Evolutionary conservation across 2,888 invertebrate genomes (phyloP), one percentile per base, ranked within the genome.

Genomic region (Brachynemurus nebulosus): DNA sequence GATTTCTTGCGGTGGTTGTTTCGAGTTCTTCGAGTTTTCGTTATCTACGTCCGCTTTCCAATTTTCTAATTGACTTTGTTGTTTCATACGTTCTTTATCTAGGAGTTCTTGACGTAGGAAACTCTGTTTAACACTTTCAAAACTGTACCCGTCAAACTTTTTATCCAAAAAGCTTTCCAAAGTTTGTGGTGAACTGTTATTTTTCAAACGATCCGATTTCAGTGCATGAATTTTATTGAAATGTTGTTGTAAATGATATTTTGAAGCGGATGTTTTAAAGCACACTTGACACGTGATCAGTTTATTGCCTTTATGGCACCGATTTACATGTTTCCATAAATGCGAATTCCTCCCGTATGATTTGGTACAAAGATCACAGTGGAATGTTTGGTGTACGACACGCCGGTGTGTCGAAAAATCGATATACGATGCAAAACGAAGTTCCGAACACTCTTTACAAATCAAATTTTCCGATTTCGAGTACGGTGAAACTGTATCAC

Each of bases 311-410:
- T 67, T 67, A n/a, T 40, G 40, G 18, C 40, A 45, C 34, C 73
- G 62, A 52, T 74, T 74, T 2, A 74, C 74, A 53, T 75, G 75
- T 52, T 75, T 75, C 74, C 74, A 74, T 9, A 75, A 53, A 51
- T 74, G 74, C 8, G 74, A 73, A 18, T 72, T 74, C 9, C 74
- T 59, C 0, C 74, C 73, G 51, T 75, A 75, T 50, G 68, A 74
- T 52, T 75, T 75, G 50, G 69, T 70, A 52, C 75, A 75, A 6
- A 75, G 56, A 57, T 75, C 74, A 52, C 75, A 75, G 5, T 74
- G 74, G 51, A 72, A 73, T 19, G 72, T 66, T 21, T 66, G 66
- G 52, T 75, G 75, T 21, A 63, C 58, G 27, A 63, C 61, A 27
- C 71, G 57, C 9, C 72, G 59, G 51, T 75, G 75, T 43, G 68